These are phyloP conservation scores for Cyrtonyx montezumae DNA, from an alignment of 2,113 vertebrate species.

Conservation along the genomic window DNA sequence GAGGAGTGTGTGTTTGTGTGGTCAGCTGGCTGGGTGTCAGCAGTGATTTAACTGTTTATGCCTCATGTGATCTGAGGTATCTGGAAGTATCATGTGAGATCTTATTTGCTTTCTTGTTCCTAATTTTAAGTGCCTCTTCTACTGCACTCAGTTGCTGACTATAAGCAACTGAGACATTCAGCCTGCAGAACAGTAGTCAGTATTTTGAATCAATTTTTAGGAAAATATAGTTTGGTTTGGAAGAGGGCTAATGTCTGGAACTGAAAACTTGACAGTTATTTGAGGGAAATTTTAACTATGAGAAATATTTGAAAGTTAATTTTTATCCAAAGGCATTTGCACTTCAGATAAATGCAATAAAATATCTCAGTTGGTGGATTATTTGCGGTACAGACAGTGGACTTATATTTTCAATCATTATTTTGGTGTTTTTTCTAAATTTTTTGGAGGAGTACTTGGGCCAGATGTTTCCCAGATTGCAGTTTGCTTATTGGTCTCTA, in stretches of 20 bases:
- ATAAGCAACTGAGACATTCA: not conserved
- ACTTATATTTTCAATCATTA: not conserved
- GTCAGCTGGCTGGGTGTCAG: constrained; percentile 49
- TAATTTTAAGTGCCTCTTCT: constrained; percentile 59
- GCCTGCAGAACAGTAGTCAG: not conserved
- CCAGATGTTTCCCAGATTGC: not conserved
- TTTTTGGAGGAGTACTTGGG: not conserved
- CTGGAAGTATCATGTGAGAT: constrained; percentile 58
- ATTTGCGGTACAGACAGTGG: not conserved
- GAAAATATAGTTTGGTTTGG: not conserved
- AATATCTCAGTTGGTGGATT: not conserved
- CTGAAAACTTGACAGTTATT: not conserved
- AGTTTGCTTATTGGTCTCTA: not conserved
- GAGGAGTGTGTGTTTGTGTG: constrained; percentile 2
- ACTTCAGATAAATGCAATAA: not conserved
- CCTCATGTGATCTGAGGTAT: constrained; percentile 65
- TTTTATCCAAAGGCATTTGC: not conserved
- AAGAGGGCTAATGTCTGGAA: not conserved
- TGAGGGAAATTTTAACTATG: not conserved
- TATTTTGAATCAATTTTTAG: not conserved
- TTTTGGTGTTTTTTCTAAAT: not conserved
- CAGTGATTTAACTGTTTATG: constrained; percentile 55
- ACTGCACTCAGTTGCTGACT: not conserved
- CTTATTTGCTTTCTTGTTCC: constrained; percentile 58
- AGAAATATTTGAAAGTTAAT: not conserved